Conservation (phyloP, 2,797 vertebrate genomes). For the Aphelocoma californica region DNA sequence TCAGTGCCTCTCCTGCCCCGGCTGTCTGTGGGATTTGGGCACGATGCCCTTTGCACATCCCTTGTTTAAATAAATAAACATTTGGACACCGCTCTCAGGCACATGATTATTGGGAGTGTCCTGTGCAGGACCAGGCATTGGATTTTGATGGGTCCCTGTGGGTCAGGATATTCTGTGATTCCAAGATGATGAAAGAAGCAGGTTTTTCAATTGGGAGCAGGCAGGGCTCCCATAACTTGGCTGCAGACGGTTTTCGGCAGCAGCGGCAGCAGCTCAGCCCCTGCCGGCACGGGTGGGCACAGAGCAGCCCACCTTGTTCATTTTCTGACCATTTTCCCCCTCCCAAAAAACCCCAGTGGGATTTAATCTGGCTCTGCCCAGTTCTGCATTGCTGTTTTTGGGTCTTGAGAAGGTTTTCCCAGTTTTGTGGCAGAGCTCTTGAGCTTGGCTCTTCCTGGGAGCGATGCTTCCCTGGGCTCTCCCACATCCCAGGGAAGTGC, state of each 20-base stretch:
- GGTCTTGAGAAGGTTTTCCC: not conserved
- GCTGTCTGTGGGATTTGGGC: not conserved
- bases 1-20: not conserved
- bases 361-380: not conserved
- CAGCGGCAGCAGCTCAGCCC: not conserved
- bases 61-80: not conserved
- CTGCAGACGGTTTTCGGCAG: not conserved
- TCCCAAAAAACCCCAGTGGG: not conserved
- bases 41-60: rapidly evolving
- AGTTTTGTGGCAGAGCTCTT: not conserved
- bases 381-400: not conserved
- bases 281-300: not conserved
- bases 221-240: not conserved
- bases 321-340: not conserved
- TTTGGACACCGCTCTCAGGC: not conserved
- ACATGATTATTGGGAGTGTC: not conserved
- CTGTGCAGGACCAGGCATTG: not conserved
- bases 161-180: not conserved
- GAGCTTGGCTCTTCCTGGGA: not conserved
- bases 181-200: not conserved
- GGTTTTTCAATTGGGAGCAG: not conserved
- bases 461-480: rapidly evolving
- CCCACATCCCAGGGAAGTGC: not conserved
- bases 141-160: not conserved
- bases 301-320: not conserved